Evolutionary conservation across 2,113 vertebrate species (phyloP).

Genomic region (Stigmatopora nigra): DNA sequence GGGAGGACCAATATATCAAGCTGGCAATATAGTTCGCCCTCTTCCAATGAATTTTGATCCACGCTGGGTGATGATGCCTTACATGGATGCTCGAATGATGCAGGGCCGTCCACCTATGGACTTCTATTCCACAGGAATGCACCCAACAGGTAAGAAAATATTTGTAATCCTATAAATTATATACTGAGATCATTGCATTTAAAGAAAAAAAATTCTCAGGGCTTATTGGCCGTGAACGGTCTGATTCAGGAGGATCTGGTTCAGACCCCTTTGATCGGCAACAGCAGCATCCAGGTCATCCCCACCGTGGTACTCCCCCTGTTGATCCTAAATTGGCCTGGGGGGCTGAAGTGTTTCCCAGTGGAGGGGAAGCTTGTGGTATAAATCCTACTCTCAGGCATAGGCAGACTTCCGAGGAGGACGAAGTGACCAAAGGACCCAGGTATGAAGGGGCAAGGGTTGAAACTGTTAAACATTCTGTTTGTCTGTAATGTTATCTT

Average conservation of each 20-base stretch:
- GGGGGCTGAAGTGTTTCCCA: conserved; percentile 80
- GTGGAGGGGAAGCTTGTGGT: conserved; percentile 64
- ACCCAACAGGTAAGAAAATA: conserved; percentile 76
- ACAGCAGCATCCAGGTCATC: conserved; percentile 68
- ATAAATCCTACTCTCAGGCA: conserved; percentile 76
- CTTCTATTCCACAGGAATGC: conserved; percentile 81
- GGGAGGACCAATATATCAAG: conserved; percentile 73
- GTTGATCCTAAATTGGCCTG: conserved; percentile 85
- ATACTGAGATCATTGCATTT: background rate
- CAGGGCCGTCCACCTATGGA: conserved; percentile 85
- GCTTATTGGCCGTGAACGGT: conserved; percentile 82
- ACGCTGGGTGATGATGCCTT: conserved; percentile 94
- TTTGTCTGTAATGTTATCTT: background rate
- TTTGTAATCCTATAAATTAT: background rate
- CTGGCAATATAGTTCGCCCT: conserved; percentile 78
- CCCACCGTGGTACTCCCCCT: conserved; percentile 83
- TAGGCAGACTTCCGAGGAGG: conserved; percentile 71
- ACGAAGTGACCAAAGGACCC: conserved; percentile 75
- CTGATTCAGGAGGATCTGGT: conserved; percentile 84
- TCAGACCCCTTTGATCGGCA: conserved; percentile 86
- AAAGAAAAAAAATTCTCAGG: conserved; percentile 56
- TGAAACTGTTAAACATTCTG: background rate
- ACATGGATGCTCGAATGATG: conserved; percentile 87
- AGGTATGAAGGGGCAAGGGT: conserved; percentile 59
- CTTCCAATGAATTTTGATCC: conserved; percentile 87